A percentile compares a stretch with the other conserved stretches of the same genome.
These are phyloP conservation scores for Cryptophagus acutangulus DNA, from an alignment of 2,888 invertebrate species.

Conservation along the genomic window DNA sequence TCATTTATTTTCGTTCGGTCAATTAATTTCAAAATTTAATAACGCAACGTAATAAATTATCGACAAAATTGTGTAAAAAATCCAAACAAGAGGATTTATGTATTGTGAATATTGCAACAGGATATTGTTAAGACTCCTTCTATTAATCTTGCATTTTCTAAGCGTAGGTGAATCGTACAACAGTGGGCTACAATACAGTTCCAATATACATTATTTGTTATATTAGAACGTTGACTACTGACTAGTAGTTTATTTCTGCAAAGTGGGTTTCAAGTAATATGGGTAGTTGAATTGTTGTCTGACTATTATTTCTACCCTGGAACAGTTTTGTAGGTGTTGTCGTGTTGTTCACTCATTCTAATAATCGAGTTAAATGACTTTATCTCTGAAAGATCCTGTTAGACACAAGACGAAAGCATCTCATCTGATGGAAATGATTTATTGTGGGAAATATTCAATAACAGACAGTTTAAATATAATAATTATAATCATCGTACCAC, in stretches of 20 bases:
- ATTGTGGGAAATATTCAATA: constrained; percentile 15
- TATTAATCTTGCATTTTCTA: constrained; percentile 21
- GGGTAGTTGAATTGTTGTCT: constrained; percentile 11
- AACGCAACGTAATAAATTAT: no score
- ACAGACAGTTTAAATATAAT: constrained; percentile 12
- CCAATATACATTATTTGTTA: constrained; percentile 13
- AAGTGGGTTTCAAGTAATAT: constrained; percentile 14
- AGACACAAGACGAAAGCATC: no score
- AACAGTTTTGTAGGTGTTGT: constrained; percentile 12
- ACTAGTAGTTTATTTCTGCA: constrained; percentile 11
- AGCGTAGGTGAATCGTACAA: constrained; percentile 19
- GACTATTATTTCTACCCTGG: constrained; percentile 14
- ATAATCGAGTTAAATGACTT: no score
- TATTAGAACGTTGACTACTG: constrained; percentile 14
- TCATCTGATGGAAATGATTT: constrained; percentile 13
- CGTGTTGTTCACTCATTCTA: no score
- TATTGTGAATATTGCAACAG: constrained; percentile 9
- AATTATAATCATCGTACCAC: constrained; percentile 12
- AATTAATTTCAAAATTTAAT: no score
- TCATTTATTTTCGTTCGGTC: no score
- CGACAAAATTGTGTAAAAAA: neutral
- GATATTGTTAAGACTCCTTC: constrained; percentile 17
- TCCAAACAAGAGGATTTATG: neutral
- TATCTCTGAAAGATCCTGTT: constrained; percentile 8
- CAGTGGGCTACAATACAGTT: constrained; percentile 15